These are phyloP conservation scores for Andrena bicolor DNA, from an alignment of 2,888 invertebrate species.

Conservation along the genomic window DNA sequence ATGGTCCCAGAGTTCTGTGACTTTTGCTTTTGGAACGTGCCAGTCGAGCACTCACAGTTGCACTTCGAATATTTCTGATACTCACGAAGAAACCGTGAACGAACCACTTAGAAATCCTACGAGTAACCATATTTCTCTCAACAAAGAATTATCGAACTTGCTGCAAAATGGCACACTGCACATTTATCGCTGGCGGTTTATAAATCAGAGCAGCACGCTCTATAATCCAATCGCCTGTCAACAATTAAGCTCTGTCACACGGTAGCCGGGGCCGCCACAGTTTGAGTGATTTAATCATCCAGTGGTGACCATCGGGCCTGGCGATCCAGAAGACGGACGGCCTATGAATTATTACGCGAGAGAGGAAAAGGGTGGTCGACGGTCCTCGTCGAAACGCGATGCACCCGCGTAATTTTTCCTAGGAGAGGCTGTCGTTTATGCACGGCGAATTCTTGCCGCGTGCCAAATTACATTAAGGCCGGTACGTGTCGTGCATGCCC, in stretches of 20 bases:
- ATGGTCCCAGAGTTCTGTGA: neutral
- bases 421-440: conserved; percentile 9
- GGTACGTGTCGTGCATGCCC: conserved; percentile 53
- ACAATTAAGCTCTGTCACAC: no score
- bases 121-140: no score
- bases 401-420: conserved; percentile 36
- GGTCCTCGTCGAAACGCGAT: conserved; percentile 15
- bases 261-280: neutral
- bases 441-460: conserved; percentile 30
- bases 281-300: conserved; percentile 11
- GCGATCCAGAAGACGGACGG: conserved; percentile 7
- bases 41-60: neutral
- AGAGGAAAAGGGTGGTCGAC: neutral
- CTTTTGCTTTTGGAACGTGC: no score
- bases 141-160: no score
- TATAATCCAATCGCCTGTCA: no score
- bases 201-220: no score
- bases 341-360: no score
- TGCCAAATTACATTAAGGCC: conserved; percentile 56
- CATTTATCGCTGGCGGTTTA: no score
- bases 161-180: no score
- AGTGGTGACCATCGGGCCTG: neutral
- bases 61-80: no score
- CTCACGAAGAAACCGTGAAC: neutral
- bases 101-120: no score